Percentiles rank a stretch among this genome's conserved stretches.
phyloP scores from a whole-genome alignment of 2,888 invertebrate genomes.

The Lycia hirtaria region DNA sequence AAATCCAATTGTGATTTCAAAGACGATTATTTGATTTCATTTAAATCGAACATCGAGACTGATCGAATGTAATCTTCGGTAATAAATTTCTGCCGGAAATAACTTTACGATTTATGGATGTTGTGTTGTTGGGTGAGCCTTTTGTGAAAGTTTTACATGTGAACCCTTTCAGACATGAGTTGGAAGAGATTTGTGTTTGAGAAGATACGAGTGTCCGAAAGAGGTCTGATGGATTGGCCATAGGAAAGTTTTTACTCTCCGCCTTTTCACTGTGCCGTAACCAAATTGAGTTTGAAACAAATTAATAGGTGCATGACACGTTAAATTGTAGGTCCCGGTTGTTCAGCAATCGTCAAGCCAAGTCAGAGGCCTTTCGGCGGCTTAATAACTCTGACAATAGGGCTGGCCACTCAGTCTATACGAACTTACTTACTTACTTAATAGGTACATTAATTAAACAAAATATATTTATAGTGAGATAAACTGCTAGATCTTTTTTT shows the following conservation, averaged over 20 bases:
- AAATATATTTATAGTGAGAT: too few relatives aligned
- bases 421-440: too few relatives aligned
- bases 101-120: conserved; percentile 13
- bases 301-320: conserved; percentile 15
- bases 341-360: too few relatives aligned
- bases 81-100: conserved; percentile 13
- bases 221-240: conserved; percentile 27
- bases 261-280: conserved; percentile 28
- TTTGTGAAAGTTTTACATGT: conserved; percentile 13
- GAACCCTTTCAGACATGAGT: conserved; percentile 11
- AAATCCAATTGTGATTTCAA: conserved; percentile 20
- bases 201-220: conserved; percentile 20
- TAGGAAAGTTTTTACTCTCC: conserved; percentile 20
- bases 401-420: too few relatives aligned
- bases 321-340: too few relatives aligned
- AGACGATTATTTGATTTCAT: conserved; percentile 14
- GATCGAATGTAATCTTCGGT: conserved; percentile 17
- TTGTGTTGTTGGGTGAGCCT: conserved; percentile 4
- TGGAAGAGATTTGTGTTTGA: conserved; percentile 24
- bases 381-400: too few relatives aligned
- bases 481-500: too few relatives aligned
- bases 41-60: conserved; percentile 17
- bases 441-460: too few relatives aligned
- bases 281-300: conserved; percentile 23
- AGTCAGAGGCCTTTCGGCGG: too few relatives aligned